phyloP scores from a whole-genome alignment of 1,140 invertebrate genomes.

The Leptoteleia sp. region DNA sequence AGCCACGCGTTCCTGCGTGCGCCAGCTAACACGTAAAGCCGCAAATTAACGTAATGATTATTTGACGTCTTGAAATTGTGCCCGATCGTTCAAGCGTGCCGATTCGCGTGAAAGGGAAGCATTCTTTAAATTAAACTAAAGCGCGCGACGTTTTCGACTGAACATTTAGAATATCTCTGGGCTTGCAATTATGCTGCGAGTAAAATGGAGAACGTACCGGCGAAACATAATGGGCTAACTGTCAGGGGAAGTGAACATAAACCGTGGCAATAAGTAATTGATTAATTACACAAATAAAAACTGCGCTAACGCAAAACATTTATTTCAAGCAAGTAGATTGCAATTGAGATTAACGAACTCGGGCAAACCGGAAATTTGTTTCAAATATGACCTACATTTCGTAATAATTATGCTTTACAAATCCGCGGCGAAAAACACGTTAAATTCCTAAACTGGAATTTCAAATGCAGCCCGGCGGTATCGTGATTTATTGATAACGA shows the following conservation, averaged over 20 bases:
- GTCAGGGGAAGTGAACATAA: constrained; percentile 5
- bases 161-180: constrained; percentile 23
- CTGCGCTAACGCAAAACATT: constrained; percentile 16
- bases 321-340: constrained; percentile 7
- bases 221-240: background rate
- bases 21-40: constrained; percentile 7
- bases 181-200: constrained; percentile 5
- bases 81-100: constrained; percentile 1
- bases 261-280: constrained; percentile 5
- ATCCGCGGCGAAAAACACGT: too few relatives aligned
- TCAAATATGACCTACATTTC: constrained; percentile 3
- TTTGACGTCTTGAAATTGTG: constrained; percentile 9
- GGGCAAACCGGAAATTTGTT: constrained; percentile 9
- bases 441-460: background rate
- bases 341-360: constrained; percentile 15
- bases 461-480: background rate
- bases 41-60: constrained; percentile 11
- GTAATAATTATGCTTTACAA: constrained; percentile 9
- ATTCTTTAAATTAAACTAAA: constrained; percentile 2
- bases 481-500: constrained; percentile 8
- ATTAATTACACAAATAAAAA: too few relatives aligned
- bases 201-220: background rate
- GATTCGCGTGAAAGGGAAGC: background rate
- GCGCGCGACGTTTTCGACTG: background rate
- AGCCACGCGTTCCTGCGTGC: background rate